Evolutionary conservation across 2,113 vertebrate species (phyloP), one percentile per base, ranked within the genome.

Genomic region (Melozone crissalis): DNA sequence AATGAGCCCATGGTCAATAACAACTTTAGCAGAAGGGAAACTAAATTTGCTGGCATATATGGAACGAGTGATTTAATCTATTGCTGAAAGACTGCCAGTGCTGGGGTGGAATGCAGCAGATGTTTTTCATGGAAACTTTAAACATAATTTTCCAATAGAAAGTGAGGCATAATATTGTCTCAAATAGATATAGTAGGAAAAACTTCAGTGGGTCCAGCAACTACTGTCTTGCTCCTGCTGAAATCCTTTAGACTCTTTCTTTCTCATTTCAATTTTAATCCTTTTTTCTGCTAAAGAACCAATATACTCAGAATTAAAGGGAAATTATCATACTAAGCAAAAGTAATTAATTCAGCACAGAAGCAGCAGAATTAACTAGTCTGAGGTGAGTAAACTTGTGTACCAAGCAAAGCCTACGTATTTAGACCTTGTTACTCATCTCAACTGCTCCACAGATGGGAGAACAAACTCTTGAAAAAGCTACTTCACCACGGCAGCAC

Each of bases 101-200:
- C 93, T 75, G 52, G 91, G 65, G 65, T 92, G 93, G 89, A 96
- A 96, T 65, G 81, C 52, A 92, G 86, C 93, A 96, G 89, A 89
- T 93, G 95, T 93, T 97, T 94, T 90, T 89, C 73, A 78, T 75
- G 89, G 94, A 96, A 94, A 94, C 84, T 93, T 93, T 87, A 87
- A 74, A 87, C 76, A 78, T 81, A 47, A 86, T 90, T 94, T 97
- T 96, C 91, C 90, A 78, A 63, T 67, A 90, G 93, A 95, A 95
- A 89, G 30, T 71, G 73, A 86, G 75, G 86, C 43, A 90, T 84
- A 90, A 78, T 84, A 77, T 86, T 88, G 79, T 74, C 35, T 89
- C 11, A 74, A 35, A 80, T 52, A 88, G 83, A 86, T 88, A 81
- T 18, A 89, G 39, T 26, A 78, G 73, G 68, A 88, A 92, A 95